Evolutionary conservation across 1,140 invertebrate genomes (phyloP).

Genomic region (Drosophila mojavensis): DNA sequence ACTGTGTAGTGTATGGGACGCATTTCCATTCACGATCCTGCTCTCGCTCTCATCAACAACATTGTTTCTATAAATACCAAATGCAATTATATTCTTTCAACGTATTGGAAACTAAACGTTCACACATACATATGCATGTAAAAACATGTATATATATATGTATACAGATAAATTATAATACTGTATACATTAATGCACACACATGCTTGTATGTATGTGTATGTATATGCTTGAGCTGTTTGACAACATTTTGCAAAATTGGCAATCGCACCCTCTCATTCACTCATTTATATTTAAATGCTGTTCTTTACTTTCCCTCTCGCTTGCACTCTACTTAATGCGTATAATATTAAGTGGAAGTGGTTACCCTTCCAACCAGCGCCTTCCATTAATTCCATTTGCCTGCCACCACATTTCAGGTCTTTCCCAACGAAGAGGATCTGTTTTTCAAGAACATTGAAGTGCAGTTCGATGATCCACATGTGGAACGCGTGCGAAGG

Average conservation of each 20-base stretch:
- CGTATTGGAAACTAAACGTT: background rate
- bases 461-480: slow-evolving; percentile 77
- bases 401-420: slow-evolving; percentile 41
- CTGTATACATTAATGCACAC: background rate
- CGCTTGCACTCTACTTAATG: slow-evolving; percentile 6
- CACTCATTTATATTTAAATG: background rate
- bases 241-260: background rate
- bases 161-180: background rate
- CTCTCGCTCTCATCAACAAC: background rate
- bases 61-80: background rate
- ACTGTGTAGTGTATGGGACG: background rate
- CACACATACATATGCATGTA: background rate
- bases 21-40: background rate
- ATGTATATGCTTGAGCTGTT: background rate
- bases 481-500: slow-evolving; percentile 80
- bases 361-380: background rate
- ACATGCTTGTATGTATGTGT: background rate
- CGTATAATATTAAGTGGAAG: background rate
- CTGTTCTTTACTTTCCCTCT: slow-evolving; percentile 5
- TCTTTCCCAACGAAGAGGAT: slow-evolving; percentile 79
- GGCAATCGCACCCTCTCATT: background rate
- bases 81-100: background rate
- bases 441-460: slow-evolving; percentile 77
- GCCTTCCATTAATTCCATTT: background rate
- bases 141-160: background rate